A percentile compares a stretch with the other conserved stretches of the same genome.
Evolutionary conservation across 1,140 invertebrate genomes (phyloP).

Genomic region (Anoplolepis gracilipes): DNA sequence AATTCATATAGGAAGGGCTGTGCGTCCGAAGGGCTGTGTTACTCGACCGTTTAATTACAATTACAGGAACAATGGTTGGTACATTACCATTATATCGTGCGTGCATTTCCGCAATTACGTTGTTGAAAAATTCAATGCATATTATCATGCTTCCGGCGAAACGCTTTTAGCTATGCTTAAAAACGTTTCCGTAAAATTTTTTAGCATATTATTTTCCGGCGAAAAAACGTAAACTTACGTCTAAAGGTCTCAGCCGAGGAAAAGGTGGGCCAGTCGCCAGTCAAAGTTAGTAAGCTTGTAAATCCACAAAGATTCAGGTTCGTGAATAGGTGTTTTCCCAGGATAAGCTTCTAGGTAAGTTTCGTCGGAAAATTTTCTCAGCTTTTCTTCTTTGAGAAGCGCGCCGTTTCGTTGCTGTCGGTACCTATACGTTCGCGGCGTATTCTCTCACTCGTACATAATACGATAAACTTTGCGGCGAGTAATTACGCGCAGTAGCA

Average conservation of each 20-base stretch:
- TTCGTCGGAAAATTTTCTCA: conserved; percentile 61
- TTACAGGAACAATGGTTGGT: conserved; percentile 54
- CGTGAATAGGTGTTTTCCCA: conserved; percentile 63
- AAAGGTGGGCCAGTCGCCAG: conserved; percentile 32
- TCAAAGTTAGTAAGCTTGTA: conserved; percentile 76
- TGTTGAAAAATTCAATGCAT: conserved; percentile 55
- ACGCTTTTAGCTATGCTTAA: conserved; percentile 23
- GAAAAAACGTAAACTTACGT: conserved; percentile 17
- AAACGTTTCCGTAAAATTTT: conserved; percentile 26
- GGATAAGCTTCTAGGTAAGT: conserved; percentile 69
- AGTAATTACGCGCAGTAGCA: conserved; percentile 54
- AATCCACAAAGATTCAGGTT: conserved; percentile 70
- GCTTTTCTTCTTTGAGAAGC: conserved; percentile 15
- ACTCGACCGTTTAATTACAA: conserved; percentile 58
- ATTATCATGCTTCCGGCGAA: conserved; percentile 44
- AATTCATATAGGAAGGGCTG: conserved; percentile 46
- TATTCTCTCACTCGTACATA: conserved; percentile 52
- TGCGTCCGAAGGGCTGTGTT: conserved; percentile 35
- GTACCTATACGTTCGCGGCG: conserved; percentile 3
- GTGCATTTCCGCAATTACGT: conserved; percentile 45
- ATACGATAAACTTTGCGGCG: conserved; percentile 43
- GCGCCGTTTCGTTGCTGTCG: neutral
- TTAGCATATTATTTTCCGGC: conserved; percentile 42
- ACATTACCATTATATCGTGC: conserved; percentile 56
- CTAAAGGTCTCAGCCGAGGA: conserved; percentile 14